Percentiles rank a stretch among this genome's conserved stretches.
phyloP scores from a whole-genome alignment of 2,888 invertebrate genomes.

The Chaetogeoica ovagalla region DNA sequence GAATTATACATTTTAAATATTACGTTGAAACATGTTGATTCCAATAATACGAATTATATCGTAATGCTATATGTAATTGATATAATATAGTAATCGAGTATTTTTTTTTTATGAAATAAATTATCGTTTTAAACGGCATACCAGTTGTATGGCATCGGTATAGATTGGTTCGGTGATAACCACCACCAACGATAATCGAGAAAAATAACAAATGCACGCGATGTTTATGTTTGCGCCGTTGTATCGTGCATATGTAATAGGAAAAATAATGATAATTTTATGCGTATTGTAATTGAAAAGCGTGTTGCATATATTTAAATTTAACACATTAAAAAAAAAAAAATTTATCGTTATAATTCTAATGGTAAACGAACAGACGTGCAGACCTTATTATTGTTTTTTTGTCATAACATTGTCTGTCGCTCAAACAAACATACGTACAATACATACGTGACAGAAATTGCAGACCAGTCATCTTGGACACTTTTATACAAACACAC shows the following conservation, averaged over 20 bases:
- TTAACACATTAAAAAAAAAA: constrained; percentile 12
- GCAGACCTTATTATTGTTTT: neutral
- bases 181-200: neutral
- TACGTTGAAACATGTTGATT: too few species aligned
- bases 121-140: too few species aligned
- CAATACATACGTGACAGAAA: constrained; percentile 27
- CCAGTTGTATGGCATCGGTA: too few species aligned
- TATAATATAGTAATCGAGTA: too few species aligned
- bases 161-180: neutral
- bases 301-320: constrained; percentile 22
- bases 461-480: neutral
- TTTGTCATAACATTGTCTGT: constrained; percentile 25
- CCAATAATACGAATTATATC: too few species aligned
- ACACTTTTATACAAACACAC: neutral
- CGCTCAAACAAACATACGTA: constrained; percentile 16
- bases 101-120: too few species aligned
- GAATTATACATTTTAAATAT: too few species aligned
- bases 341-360: neutral
- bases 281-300: constrained; percentile 8
- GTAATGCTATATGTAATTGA: too few species aligned
- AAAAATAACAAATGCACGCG: neutral
- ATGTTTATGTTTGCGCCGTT: neutral
- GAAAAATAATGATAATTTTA: constrained; percentile 19
- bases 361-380: constrained; percentile 31
- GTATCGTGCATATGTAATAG: too few species aligned